A percentile compares a stretch with the other conserved stretches of the same genome.
phyloP scores from a whole-genome alignment of 2,888 invertebrate genomes.

The Phortica magna region DNA sequence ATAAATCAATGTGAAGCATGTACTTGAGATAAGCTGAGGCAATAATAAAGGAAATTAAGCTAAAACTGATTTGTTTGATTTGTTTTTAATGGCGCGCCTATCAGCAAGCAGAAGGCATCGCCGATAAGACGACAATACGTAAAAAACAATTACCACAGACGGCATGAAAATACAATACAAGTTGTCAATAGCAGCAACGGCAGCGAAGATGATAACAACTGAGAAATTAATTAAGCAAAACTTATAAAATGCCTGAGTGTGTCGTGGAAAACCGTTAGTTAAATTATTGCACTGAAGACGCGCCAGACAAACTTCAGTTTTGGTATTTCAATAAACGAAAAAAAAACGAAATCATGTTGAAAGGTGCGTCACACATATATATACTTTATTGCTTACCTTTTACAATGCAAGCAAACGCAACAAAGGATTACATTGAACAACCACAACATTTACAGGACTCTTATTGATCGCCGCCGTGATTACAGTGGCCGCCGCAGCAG shows the following conservation, averaged over 20 bases:
- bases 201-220: not conserved
- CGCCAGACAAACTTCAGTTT: not conserved
- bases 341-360: not conserved
- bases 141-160: not conserved
- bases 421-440: not conserved
- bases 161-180: not conserved
- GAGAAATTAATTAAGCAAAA: not conserved
- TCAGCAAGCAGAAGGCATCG: too few relatives aligned
- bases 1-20: not conserved
- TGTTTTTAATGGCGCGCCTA: not conserved
- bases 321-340: not conserved
- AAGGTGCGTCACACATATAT: conserved; percentile 13
- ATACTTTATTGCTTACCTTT: not conserved
- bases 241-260: not conserved
- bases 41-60: conserved; percentile 7
- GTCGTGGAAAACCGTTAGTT: not conserved
- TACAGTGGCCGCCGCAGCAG: conserved; percentile 33
- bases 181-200: not conserved
- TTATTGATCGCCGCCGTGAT: conserved; percentile 49
- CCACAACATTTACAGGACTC: conserved; percentile 41
- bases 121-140: not conserved
- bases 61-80: conserved; percentile 10
- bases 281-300: not conserved
- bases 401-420: not conserved
- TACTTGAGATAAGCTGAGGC: not conserved